Percentiles rank a stretch among this genome's conserved stretches.
phyloP scores from a whole-genome alignment of 2,797 vertebrate species.

The Echeneis naucrates region DNA sequence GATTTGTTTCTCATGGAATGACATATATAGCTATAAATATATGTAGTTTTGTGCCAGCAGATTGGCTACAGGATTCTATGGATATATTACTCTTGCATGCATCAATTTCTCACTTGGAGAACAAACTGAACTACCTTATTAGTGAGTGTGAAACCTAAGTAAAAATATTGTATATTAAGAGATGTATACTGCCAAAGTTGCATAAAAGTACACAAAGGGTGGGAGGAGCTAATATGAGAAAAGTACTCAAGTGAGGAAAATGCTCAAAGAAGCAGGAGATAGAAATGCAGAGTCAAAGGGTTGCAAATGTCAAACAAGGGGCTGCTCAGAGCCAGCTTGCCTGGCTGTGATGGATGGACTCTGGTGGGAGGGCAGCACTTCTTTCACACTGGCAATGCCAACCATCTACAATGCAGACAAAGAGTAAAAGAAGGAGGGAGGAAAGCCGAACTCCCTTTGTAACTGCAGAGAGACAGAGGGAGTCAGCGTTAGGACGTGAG shows the following conservation, averaged over 20 bases:
- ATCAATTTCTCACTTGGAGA: not conserved
- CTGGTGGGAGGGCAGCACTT: constrained; percentile 59
- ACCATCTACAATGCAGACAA: constrained; percentile 40
- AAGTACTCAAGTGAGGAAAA: constrained; percentile 5
- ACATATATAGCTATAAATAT: constrained; percentile 1
- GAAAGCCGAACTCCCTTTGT: constrained; percentile 10
- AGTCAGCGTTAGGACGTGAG: not conserved
- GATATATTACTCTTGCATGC: not conserved
- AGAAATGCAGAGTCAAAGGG: constrained; percentile 52
- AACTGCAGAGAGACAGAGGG: constrained; percentile 8
- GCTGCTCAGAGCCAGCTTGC: constrained; percentile 45
- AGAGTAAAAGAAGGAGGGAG: constrained; percentile 10
- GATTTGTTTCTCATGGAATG: constrained; percentile 11
- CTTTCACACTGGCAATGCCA: constrained; percentile 50
- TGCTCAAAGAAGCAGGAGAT: constrained; percentile 35
- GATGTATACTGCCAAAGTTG: not conserved
- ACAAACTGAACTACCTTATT: not conserved
- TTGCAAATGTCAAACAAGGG: constrained; percentile 68
- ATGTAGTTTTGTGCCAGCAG: not conserved
- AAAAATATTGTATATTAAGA: not conserved
- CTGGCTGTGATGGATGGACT: constrained; percentile 69
- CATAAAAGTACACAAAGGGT: not conserved
- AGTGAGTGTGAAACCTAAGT: not conserved
- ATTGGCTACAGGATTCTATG: not conserved
- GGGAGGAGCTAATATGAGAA: constrained; percentile 4